Evolutionary conservation across 2,797 vertebrate genomes (phyloP).

Genomic region (Margarornis squamiger): DNA sequence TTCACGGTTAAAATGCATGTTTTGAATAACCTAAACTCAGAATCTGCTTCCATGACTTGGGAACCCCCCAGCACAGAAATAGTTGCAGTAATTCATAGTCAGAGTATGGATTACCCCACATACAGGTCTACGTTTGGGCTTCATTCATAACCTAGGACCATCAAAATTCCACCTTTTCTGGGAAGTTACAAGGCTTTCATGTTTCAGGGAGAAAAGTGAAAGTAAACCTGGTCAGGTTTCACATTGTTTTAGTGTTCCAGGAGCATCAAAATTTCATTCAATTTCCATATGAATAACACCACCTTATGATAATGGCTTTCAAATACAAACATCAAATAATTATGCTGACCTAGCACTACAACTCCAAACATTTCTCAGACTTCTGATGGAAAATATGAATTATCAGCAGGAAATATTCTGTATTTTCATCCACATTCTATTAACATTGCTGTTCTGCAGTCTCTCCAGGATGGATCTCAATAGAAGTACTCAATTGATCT

Average conservation of each 20-base stretch:
- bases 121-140: background rate
- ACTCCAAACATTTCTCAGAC: background rate
- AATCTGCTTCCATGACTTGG: background rate
- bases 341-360: background rate
- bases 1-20: background rate
- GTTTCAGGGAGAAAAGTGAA: background rate
- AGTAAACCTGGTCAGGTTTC: background rate
- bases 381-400: conserved; percentile 25
- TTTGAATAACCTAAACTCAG: background rate
- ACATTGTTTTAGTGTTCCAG: background rate
- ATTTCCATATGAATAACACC: background rate
- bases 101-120: background rate
- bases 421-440: conserved; percentile 22
- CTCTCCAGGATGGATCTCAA: conserved; percentile 15
- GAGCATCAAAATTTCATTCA: background rate
- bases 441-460: background rate
- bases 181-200: background rate
- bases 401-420: background rate
- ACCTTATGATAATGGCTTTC: background rate
- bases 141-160: background rate
- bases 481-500: conserved; percentile 57
- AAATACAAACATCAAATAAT: background rate
- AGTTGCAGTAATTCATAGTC: background rate
- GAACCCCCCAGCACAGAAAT: background rate
- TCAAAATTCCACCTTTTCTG: background rate